These are phyloP conservation scores for Theonella swinhoei DNA, from an alignment of 37 sponge, comb jelly and placozoan species.

Conservation along the genomic window DNA sequence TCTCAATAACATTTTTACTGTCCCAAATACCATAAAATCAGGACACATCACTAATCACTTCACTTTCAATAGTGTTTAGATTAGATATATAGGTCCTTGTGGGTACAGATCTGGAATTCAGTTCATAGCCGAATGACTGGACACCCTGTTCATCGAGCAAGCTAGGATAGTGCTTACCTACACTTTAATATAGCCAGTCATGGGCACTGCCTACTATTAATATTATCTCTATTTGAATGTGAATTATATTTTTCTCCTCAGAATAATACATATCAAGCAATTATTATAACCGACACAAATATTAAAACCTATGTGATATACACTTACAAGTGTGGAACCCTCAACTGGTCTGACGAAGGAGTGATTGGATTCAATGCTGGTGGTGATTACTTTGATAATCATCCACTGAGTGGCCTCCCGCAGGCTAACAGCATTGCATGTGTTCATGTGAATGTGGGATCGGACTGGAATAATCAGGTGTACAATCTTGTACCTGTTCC, in stretches of 20 bases:
- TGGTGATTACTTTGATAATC: conserved; percentile 10
- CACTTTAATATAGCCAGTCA: too few species aligned
- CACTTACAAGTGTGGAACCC: conserved; percentile 39
- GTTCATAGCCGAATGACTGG: too few species aligned
- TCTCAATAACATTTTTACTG: too few species aligned
- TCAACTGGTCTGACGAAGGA: conserved; percentile 54
- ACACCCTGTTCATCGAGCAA: too few species aligned
- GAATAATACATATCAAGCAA: conserved; percentile 54
- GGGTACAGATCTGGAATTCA: too few species aligned
- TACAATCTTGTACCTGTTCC: conserved; percentile 30
- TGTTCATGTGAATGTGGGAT: not conserved
- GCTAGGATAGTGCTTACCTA: too few species aligned
- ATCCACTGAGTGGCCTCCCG: conserved; percentile 32
- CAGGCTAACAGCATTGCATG: conserved; percentile 29
- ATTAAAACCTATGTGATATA: conserved; percentile 37
- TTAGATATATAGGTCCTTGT: too few species aligned
- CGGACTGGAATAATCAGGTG: conserved; percentile 13
- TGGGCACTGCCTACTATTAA: too few species aligned
- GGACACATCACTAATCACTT: too few species aligned
- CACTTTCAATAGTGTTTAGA: too few species aligned
- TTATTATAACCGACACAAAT: conserved; percentile 37
- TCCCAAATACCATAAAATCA: too few species aligned
- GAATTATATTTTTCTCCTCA: not conserved
- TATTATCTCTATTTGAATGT: too few species aligned
- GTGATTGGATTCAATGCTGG: conserved; percentile 47